These are phyloP conservation scores for Drosophila greeni DNA, from an alignment of 2,888 invertebrate species.

Conservation along the genomic window DNA sequence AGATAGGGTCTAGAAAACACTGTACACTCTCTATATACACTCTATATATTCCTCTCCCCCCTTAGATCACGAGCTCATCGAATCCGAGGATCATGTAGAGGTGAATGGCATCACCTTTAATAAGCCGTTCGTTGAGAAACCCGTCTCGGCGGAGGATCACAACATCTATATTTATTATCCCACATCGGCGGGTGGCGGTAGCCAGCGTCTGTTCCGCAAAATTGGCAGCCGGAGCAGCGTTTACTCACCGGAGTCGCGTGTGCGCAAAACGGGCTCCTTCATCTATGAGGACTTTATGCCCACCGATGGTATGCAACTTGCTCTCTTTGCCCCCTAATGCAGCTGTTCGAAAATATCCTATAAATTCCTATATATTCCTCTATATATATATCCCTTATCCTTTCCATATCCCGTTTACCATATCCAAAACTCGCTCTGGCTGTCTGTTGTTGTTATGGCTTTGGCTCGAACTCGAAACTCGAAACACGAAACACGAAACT, in stretches of 20 bases:
- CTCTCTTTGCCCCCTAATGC: slow-evolving; percentile 37
- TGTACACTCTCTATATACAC: neutral
- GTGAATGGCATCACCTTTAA: slow-evolving; percentile 96
- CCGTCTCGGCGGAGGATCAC: slow-evolving; percentile 99
- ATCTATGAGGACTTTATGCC: slow-evolving; percentile 99
- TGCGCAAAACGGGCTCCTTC: slow-evolving; percentile 97
- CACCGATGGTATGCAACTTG: slow-evolving; percentile 89
- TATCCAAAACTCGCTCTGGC: slow-evolving; percentile 15
- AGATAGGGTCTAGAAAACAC: neutral
- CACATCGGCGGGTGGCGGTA: slow-evolving; percentile 98
- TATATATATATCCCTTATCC: slow-evolving; percentile 4
- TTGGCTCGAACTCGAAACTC: slow-evolving; percentile 16
- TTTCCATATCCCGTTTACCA: slow-evolving; percentile 3
- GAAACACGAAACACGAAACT: neutral
- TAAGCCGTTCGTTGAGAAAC: slow-evolving; percentile 99
- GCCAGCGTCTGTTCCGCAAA: slow-evolving; percentile 98
- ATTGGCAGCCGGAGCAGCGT: slow-evolving; percentile 99
- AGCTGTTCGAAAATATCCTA: slow-evolving; percentile 10
- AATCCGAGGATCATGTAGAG: slow-evolving; percentile 98
- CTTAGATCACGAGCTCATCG: slow-evolving; percentile 92
- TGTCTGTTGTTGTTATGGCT: slow-evolving; percentile 29
- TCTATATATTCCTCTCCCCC: rapidly evolving
- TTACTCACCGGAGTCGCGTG: slow-evolving; percentile 97
- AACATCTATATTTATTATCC: slow-evolving; percentile 99
- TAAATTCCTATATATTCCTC: neutral